These are phyloP conservation scores for Mythimna albipuncta DNA, from an alignment of 2,888 invertebrate genomes.

Conservation along the genomic window DNA sequence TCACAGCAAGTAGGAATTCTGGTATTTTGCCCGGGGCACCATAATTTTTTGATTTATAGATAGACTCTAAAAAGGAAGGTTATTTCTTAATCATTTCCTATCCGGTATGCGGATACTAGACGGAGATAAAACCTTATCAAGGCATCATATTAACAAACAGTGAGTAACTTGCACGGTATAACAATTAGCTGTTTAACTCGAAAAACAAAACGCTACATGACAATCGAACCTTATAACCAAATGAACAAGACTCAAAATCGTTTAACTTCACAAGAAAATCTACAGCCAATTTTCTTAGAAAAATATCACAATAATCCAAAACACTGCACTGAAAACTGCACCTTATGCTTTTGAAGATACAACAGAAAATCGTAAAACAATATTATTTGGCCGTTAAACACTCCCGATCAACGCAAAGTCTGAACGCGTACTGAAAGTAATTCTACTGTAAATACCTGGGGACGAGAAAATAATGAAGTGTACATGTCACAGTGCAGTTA, in stretches of 20 bases:
- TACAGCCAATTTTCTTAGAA: not conserved
- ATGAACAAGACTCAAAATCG: slow-evolving; percentile 5
- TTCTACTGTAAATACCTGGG: slow-evolving; percentile 37
- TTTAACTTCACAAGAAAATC: not conserved
- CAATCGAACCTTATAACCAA: slow-evolving; percentile 23
- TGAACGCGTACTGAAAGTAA: slow-evolving; percentile 48
- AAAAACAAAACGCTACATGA: slow-evolving; percentile 3
- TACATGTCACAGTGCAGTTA: slow-evolving; percentile 1
- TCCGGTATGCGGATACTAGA: not conserved
- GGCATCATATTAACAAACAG: slow-evolving; percentile 1
- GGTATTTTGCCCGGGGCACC: no score
- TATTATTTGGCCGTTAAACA: slow-evolving; percentile 10
- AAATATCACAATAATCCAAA: slow-evolving; percentile 4
- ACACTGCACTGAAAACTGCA: slow-evolving; percentile 34
- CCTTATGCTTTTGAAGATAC: not conserved
- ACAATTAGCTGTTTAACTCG: slow-evolving; percentile 1
- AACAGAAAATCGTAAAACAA: slow-evolving; percentile 4
- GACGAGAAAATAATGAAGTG: slow-evolving; percentile 9
- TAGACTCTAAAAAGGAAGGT: no score
- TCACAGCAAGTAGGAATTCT: no score
- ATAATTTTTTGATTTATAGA: no score
- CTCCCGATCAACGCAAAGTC: slow-evolving; percentile 25
- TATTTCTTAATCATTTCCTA: not conserved
- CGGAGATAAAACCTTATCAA: slow-evolving; percentile 10
- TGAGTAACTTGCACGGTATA: slow-evolving; percentile 9